Evolutionary conservation across 2,113 vertebrate species (phyloP).

Genomic region (Cololabis saira): DNA sequence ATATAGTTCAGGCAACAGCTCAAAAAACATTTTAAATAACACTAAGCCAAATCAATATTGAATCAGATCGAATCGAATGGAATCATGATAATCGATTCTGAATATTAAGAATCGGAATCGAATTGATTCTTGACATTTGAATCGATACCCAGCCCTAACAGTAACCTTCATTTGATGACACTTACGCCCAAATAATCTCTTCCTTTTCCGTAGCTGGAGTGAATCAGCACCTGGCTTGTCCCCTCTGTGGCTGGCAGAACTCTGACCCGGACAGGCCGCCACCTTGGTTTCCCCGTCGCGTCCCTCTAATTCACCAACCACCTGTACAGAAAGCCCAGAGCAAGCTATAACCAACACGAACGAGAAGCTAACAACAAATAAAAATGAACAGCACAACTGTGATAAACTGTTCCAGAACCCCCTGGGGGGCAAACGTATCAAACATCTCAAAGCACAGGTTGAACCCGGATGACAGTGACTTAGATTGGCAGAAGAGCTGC

Average conservation of each 20-base stretch:
- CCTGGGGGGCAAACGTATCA: conserved; percentile 27
- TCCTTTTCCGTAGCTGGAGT: conserved; percentile 74
- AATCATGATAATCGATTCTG: no score
- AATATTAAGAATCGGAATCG: no score
- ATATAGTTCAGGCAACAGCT: no score
- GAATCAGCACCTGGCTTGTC: background rate
- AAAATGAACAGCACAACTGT: conserved; percentile 23
- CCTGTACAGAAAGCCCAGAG: conserved; percentile 69
- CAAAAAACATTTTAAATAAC: no score
- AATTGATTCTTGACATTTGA: no score
- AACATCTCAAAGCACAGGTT: conserved; percentile 52
- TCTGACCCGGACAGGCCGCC: conserved; percentile 43
- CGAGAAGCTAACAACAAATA: background rate
- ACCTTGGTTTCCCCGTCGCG: conserved; percentile 46
- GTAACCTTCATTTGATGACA: conserved; percentile 26
- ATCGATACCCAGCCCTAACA: no score
- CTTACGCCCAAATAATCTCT: conserved; percentile 76
- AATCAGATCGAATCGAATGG: no score
- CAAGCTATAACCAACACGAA: conserved; percentile 7
- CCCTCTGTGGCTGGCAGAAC: conserved; percentile 34
- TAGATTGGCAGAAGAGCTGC: no score
- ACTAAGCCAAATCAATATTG: no score
- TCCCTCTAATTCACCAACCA: conserved; percentile 81
- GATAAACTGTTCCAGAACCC: conserved; percentile 31
- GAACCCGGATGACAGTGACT: conserved; percentile 53